These are phyloP conservation scores for Callyntrura guangdongensis DNA, from an alignment of 2,888 invertebrate genomes.

Conservation along the genomic window DNA sequence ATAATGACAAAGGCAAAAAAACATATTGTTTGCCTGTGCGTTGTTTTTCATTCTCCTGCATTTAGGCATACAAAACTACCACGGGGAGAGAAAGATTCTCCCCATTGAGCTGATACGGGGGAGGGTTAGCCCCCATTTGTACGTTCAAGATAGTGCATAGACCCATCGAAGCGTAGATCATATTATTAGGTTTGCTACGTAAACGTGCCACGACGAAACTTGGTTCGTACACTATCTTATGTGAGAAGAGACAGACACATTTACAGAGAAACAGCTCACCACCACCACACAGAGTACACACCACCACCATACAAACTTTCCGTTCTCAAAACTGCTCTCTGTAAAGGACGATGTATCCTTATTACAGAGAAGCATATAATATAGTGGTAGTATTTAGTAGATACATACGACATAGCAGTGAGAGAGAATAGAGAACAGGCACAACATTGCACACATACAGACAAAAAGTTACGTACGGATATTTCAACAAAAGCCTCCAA, in stretches of 20 bases:
- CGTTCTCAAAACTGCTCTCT: constrained; percentile 4
- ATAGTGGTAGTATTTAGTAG: neutral
- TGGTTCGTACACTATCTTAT: neutral
- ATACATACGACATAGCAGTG: neutral
- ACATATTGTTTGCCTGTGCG: constrained; percentile 8
- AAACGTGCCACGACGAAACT: too few relatives aligned
- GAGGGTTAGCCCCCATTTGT: constrained; percentile 70
- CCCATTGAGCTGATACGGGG: constrained; percentile 30
- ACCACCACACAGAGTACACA: too few relatives aligned
- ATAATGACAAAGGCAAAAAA: constrained; percentile 21
- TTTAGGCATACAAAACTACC: too few relatives aligned
- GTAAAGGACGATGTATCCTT: neutral
- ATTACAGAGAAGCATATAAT: neutral
- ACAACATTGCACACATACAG: constrained; percentile 15
- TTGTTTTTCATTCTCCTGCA: neutral
- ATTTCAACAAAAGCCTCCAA: constrained; percentile 62
- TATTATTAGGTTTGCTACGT: constrained; percentile 31
- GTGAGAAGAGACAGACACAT: constrained; percentile 28
- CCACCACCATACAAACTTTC: constrained; percentile 51
- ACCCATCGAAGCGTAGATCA: constrained; percentile 62
- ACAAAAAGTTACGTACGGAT: constrained; percentile 43
- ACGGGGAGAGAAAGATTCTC: neutral
- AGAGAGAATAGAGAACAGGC: constrained; percentile 18
- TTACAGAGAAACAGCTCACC: constrained; percentile 31
- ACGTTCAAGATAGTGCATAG: constrained; percentile 57